Evolutionary conservation across 2,888 invertebrate species (phyloP), one percentile per base, ranked within the genome.

Genomic region (Orthosia gracilis): DNA sequence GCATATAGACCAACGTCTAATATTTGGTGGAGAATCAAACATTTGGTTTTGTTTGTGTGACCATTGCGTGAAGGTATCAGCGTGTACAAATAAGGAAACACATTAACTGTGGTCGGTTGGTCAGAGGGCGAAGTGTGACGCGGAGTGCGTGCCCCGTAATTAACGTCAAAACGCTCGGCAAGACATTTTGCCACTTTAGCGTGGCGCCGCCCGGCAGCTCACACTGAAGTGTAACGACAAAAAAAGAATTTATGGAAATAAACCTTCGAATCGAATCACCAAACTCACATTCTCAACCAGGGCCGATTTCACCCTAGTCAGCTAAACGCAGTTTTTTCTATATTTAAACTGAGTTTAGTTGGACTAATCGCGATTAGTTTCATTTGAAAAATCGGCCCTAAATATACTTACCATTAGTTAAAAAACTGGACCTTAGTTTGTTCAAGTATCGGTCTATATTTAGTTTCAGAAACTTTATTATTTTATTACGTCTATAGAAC

Each of bases 81-180:
- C 67, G 84, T 85, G 78, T 84, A 83, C 76, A 85, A 88, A 83
- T 85, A 83, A 85, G 83, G 82, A 87, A 89, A 85, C 84, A 82
- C 75, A 81, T 86, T 85, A 80, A 81, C 78, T 69, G 62, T 79
- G 68, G 82, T 81, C 75, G 83, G 75, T 71, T 76, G 83, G 81
- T 70, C 80, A 84, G 76, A 78, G 77, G 79, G 80, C 76, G 74
- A 77, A 74, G 77, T 72, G 79, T 67, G 80, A 76, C 78, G 59
- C 69, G 61, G 54, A 64, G 76, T 82, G 78, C 82, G 80, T 83
- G 80, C 67, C 57, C 64, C 74, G 73, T 87, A 83, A 86, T 83
- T 81, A 73, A 79, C 76, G 83, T 85, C 85, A 78, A 84, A 84
- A 85, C 74, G 76, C 61, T 76, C 59, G 62, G 58, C 67, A 69